Base-by-base conservation (phyloP, 2,888 invertebrate species). In the Phalera bucephala region DNA sequence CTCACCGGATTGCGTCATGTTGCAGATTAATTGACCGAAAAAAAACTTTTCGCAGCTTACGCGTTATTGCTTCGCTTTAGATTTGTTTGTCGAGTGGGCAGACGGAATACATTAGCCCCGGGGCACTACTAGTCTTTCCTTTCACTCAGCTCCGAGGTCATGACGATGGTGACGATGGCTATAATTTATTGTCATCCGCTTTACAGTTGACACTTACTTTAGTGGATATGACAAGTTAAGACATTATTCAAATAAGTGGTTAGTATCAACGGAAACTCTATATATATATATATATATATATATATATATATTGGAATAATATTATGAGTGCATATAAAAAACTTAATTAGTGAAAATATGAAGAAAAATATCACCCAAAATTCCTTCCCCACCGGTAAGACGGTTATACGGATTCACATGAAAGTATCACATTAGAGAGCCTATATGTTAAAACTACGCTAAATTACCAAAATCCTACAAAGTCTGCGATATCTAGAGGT, bases 1-100 rank as follows among this genome's bases (percentile, higher is more conserved):
- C 61, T 50, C 49, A 62, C 52, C 62, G 56, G 59, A 64, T 72
- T 76, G 63, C 70, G 66, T 64, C 63, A 71, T 56, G 61, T 57
- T 53, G 52, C 45, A 44, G 62, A 49, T 69, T 63, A 72, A 74
- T 72, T 72, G 64, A 56, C 55, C 66, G 57, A 67, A 73, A 66
- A 63, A 51, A 44, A 44, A 60, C 61, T n/a, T n/a, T n/a, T n/a
- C 17, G 26, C 13, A n/a, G 12, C 13, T 49, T 39, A 40, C 45
- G 43, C 32, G 31, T 23, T 34, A 45, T 42, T 41, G 36, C 41
- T 36, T 44, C 22, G 11, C 32, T 42, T 44, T 43, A 40, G 36
- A 42, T 44, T 38, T 38, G 32, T 33, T 47, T 31, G 26, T 32
- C 7, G 32, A 43, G 36, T 39, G 36, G 37, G 36, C 39, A 26